Evolutionary conservation across 2,888 invertebrate species (phyloP), one percentile per base, ranked within the genome.

Genomic region (Caenorhabditis auriculariae): DNA sequence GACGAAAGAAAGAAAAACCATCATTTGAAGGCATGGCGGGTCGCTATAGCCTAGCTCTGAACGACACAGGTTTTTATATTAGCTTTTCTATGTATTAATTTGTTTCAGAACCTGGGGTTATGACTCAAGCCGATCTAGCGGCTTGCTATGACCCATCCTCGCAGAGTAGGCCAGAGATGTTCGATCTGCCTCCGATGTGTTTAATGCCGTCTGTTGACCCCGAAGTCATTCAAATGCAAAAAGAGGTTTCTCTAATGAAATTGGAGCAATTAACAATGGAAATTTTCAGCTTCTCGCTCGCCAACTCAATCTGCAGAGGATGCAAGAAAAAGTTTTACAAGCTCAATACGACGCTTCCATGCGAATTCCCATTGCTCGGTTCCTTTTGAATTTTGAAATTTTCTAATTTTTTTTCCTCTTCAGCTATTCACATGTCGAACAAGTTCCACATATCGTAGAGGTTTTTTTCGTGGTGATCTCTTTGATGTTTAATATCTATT

Each of bases 181-280:
- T 46, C 12, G 66, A 58, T 3, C 55, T 73, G 12, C 51, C 73
- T 0, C 70, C 70, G 1, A 57, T 73, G 32, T 50, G 66, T 44
- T 49, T 73, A 53, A 55, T 70, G 39, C 70, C 73, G 7, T 61
- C 62, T 9, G 49, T 46, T 1, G 70, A 71, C 51, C 50, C 54
- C 6, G 66, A 67, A 47, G 73, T 73, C 5, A 51, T 60, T n/a
- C 37, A 50, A 35, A 37, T 73, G 51, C 73, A 73, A 42, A 73
- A 70, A 37, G 70, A 71, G 57, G 67, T 71, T 9, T 15, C 12
- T 29, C 17, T 24, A 1, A 12, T 12, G 45, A 45, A 46, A 9
- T 49, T 39, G 4, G 39, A 15, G 26, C 17, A 23, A 12, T 15
- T 24, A 43, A 55, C 3, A 4, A 17, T 9, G 26, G 5, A 44